These are phyloP conservation scores for Theretra japonica DNA, from an alignment of 2,888 invertebrate genomes.

Conservation along the genomic window DNA sequence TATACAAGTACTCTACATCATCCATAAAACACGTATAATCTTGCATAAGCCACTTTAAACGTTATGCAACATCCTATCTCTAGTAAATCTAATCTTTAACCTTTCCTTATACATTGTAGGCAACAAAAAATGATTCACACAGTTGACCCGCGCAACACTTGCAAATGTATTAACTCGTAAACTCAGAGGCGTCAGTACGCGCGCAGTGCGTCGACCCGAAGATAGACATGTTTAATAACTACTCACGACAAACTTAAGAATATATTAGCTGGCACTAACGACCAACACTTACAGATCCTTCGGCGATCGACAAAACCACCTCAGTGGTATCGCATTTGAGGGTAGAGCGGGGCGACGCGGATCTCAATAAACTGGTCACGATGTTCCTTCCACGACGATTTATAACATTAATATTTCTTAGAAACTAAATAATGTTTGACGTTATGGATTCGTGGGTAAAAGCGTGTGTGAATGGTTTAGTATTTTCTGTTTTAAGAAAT, in stretches of 20 bases:
- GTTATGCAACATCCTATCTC: neutral
- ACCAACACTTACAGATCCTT: slow-evolving; percentile 58
- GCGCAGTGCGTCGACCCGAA: slow-evolving; percentile 21
- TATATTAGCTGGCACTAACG: slow-evolving; percentile 69
- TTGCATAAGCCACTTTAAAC: no score
- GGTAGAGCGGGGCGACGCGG: neutral
- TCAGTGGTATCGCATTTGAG: neutral
- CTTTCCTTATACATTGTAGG: neutral
- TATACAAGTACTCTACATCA: no score
- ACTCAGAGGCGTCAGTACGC: slow-evolving; percentile 5
- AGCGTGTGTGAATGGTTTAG: slow-evolving; percentile 13
- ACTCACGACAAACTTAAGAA: slow-evolving; percentile 63
- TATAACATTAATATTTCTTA: slow-evolving; percentile 27
- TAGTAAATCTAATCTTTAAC: neutral
- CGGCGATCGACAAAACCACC: slow-evolving; percentile 36
- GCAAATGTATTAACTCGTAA: slow-evolving; percentile 9
- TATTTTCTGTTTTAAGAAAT: slow-evolving; percentile 25
- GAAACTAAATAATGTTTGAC: slow-evolving; percentile 27
- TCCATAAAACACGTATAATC: no score
- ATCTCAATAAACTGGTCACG: neutral
- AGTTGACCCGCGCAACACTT: slow-evolving; percentile 4
- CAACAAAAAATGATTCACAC: slow-evolving; percentile 18
- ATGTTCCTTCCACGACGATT: slow-evolving; percentile 9
- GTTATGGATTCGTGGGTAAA: slow-evolving; percentile 23
- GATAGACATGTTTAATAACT: slow-evolving; percentile 53